Evolutionary conservation across 2,888 invertebrate genomes (phyloP), one percentile per base, ranked within the genome.

Genomic region (Strigamia crassipes): DNA sequence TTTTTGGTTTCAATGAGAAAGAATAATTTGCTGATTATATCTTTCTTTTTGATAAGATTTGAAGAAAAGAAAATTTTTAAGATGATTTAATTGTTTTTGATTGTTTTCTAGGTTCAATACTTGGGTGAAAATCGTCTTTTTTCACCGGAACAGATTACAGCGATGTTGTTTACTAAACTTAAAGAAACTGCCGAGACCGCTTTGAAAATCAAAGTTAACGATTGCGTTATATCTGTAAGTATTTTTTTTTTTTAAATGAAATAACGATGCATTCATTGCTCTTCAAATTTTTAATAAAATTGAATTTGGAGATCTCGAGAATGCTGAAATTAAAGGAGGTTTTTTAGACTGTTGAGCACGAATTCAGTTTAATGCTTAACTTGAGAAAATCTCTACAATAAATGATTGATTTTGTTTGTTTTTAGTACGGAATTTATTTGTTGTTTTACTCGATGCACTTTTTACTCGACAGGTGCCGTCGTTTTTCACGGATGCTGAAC

Each of bases 161-260:
- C 96, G 18, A 99, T 99, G 96, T 90, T 99, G 84, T 93, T 99
- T 85, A 97, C 97, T 46, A 99, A 99, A 89, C 90, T 99, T 84
- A 98, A 97, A 89, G 95, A 96, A 86, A 93, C 93, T 84, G 94
- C 98, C 34, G 93, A 95, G 84, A 91, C 89, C 85, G 96, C 94
- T 51, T 89, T 99, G 85, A 94, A 95, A 87, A 95, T 96, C 31
- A 96, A 95, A 87, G 93, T 97, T 79, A 95, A 95, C 87, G 96
- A 96, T 89, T 96, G 96, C 89, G 96, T 97, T 61, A 95, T 97
- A 86, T 94, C 95, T 83, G 95, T 96, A 86, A 87, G 88, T 87
- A 41, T 77, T 51, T 5, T 18, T 8, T 87, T 34, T 77, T 51
- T 5, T 18, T 8, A 80, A 23, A 46, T 80, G 6, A 42, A 34